Evolutionary conservation across 2,797 vertebrate genomes (phyloP).

Genomic region (Podarcis siculus): DNA sequence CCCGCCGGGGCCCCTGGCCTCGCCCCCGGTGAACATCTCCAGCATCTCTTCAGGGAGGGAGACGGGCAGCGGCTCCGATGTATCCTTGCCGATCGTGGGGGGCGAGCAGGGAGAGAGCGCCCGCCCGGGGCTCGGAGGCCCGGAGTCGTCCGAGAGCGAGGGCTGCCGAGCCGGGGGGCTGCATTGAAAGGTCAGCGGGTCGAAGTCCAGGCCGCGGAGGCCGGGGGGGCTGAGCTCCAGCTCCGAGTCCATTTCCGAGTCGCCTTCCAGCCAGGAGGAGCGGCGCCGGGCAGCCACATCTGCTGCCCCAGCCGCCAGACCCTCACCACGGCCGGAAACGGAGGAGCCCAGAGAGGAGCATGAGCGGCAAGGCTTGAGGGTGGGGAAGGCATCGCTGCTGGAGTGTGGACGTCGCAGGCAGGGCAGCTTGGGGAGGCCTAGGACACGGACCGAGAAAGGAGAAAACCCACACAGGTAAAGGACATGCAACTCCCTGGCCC

Average conservation of each 20-base stretch:
- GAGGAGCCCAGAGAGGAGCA: constrained; percentile 78
- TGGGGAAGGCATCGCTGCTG: constrained; percentile 82
- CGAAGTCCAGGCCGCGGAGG: constrained; percentile 70
- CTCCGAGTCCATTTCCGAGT: constrained; percentile 80
- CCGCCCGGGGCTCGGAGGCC: constrained; percentile 52
- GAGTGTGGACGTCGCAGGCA: constrained; percentile 80
- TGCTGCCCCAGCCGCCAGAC: constrained; percentile 58
- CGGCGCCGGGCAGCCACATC: constrained; percentile 57
- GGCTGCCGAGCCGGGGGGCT: constrained; percentile 70
- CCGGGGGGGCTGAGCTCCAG: constrained; percentile 81
- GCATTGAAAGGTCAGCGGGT: constrained; percentile 78
- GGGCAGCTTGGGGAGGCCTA: constrained; percentile 68
- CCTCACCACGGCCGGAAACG: constrained; percentile 29
- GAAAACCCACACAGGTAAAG: background rate
- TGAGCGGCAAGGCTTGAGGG: constrained; percentile 60
- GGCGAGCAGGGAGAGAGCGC: constrained; percentile 62
- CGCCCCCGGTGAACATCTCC: constrained; percentile 79
- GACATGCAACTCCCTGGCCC: background rate
- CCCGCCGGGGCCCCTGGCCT: constrained; percentile 42
- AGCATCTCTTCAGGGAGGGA: constrained; percentile 81
- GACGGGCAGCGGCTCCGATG: constrained; percentile 80
- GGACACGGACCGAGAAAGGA: background rate
- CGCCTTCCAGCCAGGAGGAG: constrained; percentile 77
- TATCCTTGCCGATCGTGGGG: constrained; percentile 71
- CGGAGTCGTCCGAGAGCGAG: constrained; percentile 57